A percentile compares a stretch with the other conserved stretches of the same genome.
Evolutionary conservation across 2,888 invertebrate species (phyloP).

Genomic region (Eristalinus sepulchralis): DNA sequence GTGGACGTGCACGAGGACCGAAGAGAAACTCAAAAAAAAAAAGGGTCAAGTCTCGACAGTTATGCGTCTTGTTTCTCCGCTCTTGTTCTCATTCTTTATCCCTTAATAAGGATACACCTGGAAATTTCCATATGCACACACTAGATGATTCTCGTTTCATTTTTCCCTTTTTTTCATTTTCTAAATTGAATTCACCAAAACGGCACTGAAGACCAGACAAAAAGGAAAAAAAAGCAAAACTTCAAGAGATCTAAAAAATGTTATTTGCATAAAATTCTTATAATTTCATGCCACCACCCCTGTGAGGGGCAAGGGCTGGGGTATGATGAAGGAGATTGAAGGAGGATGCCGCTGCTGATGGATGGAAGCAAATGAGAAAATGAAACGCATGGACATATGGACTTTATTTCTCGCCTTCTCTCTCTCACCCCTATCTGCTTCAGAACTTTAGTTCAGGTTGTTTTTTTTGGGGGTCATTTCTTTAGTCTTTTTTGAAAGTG

Average conservation of each 20-base stretch:
- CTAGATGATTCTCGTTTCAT: conserved; percentile 1
- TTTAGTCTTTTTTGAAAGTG: not conserved
- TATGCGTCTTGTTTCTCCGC: conserved; percentile 25
- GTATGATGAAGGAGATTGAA: conserved; percentile 8
- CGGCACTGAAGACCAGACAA: conserved; percentile 28
- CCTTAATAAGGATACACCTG: conserved; percentile 50
- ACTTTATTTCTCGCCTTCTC: conserved; percentile 30
- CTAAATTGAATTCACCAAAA: conserved; percentile 48
- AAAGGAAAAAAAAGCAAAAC: not conserved
- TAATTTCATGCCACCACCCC: conserved; percentile 41
- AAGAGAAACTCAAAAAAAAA: not conserved
- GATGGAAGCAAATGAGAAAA: conserved; percentile 13
- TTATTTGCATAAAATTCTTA: conserved; percentile 59
- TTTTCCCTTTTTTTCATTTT: conserved; percentile 23
- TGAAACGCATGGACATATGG: conserved; percentile 17
- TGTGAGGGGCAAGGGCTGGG: not conserved
- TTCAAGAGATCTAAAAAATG: conserved; percentile 20
- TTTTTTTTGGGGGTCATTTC: not conserved
- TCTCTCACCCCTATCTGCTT: not conserved
- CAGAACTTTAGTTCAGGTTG: not conserved
- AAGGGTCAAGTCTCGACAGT: conserved; percentile 41
- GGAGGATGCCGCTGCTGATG: conserved; percentile 34
- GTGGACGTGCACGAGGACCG: not conserved
- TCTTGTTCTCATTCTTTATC: conserved; percentile 7
- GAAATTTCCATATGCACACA: conserved; percentile 44